Evolutionary conservation across 2,797 vertebrate genomes (phyloP).

Genomic region (Myotis daubentonii): DNA sequence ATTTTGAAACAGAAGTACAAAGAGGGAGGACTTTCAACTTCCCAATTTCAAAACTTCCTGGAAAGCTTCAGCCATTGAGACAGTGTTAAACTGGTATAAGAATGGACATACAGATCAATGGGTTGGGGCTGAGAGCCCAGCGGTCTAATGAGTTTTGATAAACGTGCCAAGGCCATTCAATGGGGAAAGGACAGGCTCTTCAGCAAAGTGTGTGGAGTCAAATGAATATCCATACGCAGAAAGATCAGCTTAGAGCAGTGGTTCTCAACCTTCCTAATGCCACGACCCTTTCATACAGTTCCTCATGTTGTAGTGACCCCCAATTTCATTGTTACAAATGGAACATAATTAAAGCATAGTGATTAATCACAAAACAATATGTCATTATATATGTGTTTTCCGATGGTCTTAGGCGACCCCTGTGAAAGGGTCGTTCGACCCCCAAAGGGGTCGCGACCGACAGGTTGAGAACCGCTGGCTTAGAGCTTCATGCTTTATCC

Average conservation of each 20-base stretch:
- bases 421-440: too few relatives aligned
- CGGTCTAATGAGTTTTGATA: background rate
- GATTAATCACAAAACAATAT: too few relatives aligned
- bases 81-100: rapidly evolving
- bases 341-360: too few relatives aligned
- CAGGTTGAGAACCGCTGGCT: too few relatives aligned
- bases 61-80: background rate
- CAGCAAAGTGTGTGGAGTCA: background rate
- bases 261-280: too few relatives aligned
- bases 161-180: background rate
- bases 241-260: background rate
- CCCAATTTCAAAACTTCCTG: background rate
- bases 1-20: constrained; percentile 9
- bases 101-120: rapidly evolving
- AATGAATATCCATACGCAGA: background rate
- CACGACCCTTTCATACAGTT: too few relatives aligned
- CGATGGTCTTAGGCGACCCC: too few relatives aligned
- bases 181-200: background rate
- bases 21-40: background rate
- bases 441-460: too few relatives aligned
- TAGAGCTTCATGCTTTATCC: too few relatives aligned
- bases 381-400: too few relatives aligned
- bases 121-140: background rate
- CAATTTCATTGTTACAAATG: too few relatives aligned
- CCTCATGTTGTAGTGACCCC: too few relatives aligned